Percentiles rank a stretch among this genome's conserved stretches.
phyloP scores from a whole-genome alignment of 1,140 invertebrate species.

The Mizuhopecten yessoensis region DNA sequence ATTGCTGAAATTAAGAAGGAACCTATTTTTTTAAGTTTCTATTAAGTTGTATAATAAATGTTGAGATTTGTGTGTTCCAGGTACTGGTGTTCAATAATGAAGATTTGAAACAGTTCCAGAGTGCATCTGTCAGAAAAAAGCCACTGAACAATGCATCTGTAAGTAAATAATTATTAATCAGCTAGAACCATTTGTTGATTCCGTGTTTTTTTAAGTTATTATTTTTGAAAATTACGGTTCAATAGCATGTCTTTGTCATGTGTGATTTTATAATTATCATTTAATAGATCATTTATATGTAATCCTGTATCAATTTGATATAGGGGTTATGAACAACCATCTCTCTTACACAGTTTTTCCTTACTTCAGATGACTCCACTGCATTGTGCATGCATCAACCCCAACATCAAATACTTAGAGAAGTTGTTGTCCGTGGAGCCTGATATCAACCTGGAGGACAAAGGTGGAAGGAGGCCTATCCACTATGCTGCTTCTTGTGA shows the following conservation, averaged over 20 bases:
- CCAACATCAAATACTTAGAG: slow-evolving; percentile 84
- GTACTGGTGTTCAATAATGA: slow-evolving; percentile 81
- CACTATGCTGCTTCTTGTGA: slow-evolving; percentile 86
- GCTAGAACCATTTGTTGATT: background rate
- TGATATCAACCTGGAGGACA: slow-evolving; percentile 84
- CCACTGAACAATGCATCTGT: slow-evolving; percentile 79
- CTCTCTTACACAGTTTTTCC: background rate
- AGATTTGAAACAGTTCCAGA: slow-evolving; percentile 80
- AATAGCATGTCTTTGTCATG: too few species aligned
- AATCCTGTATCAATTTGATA: too few species aligned
- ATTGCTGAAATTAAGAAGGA: too few species aligned
- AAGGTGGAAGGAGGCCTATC: slow-evolving; percentile 82
- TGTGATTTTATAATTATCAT: too few species aligned
- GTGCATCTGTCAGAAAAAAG: slow-evolving; percentile 84
- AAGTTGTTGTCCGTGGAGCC: slow-evolving; percentile 82
- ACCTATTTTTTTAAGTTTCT: too few species aligned
- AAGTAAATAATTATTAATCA: slow-evolving; percentile 58
- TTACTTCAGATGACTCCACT: slow-evolving; percentile 84
- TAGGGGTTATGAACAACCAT: too few species aligned
- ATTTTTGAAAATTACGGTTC: too few species aligned
- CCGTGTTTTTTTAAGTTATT: too few species aligned
- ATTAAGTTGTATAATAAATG: too few species aligned
- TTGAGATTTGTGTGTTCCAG: slow-evolving; percentile 69
- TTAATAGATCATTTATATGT: too few species aligned
- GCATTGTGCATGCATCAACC: slow-evolving; percentile 86